A percentile compares a stretch with the other conserved stretches of the same genome.
Conservation (phyloP, 2,113 vertebrate species). For the Hyperoodon ampullatus region DNA sequence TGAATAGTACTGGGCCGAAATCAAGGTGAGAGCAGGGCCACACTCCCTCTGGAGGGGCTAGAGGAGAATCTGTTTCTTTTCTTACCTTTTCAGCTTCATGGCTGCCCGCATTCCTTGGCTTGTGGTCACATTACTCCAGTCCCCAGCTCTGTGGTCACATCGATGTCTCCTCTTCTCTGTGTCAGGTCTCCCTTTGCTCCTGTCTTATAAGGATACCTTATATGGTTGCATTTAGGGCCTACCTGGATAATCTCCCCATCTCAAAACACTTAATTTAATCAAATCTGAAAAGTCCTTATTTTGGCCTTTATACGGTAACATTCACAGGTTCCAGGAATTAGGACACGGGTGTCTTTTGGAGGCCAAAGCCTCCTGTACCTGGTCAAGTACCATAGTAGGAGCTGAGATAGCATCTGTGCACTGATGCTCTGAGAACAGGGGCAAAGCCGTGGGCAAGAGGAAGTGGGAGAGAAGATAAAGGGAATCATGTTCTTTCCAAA, state of each 20-base stretch:
- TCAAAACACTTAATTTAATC: background rate
- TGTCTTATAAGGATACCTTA: background rate
- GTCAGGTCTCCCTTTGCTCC: background rate
- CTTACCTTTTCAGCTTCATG: background rate
- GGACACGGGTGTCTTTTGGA: background rate
- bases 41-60: accelerated
- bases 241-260: background rate
- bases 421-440: background rate
- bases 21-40: background rate
- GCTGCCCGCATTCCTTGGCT: background rate
- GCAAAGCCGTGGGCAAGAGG: background rate
- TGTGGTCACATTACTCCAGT: accelerated
- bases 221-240: background rate
- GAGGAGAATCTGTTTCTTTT: background rate
- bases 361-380: background rate
- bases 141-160: background rate
- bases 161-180: background rate
- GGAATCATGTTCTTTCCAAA: background rate
- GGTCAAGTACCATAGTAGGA: background rate
- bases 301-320: background rate
- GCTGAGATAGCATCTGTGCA: background rate
- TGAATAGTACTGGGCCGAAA: background rate
- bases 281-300: background rate
- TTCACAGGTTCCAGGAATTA: background rate
- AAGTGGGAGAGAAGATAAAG: background rate